Conservation (phyloP, 2,113 vertebrate genomes). For the Podilymbus podiceps region DNA sequence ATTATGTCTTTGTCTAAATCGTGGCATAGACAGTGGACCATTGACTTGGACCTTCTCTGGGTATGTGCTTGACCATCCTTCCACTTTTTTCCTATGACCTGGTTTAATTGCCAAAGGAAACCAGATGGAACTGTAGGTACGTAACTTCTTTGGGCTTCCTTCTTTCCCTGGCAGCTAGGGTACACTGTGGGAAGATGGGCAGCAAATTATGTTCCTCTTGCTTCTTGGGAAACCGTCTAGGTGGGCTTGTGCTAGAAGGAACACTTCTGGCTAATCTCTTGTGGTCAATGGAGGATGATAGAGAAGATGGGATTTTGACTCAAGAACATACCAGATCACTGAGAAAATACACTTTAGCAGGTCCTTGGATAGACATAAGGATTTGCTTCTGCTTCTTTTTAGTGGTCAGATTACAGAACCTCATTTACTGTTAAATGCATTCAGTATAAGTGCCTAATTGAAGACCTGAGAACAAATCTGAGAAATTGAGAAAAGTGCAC, state of each 20-base stretch:
- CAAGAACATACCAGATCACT: background rate
- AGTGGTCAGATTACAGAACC: background rate
- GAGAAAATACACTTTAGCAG: background rate
- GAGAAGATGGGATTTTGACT: background rate
- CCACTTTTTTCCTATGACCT: background rate
- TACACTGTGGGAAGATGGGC: background rate
- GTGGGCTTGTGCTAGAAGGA: background rate
- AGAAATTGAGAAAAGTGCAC: background rate
- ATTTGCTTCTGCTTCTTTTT: background rate
- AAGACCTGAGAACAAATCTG: background rate
- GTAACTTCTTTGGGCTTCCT: background rate
- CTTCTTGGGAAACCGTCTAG: background rate
- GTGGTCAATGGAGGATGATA: too few relatives aligned
- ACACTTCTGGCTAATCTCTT: background rate
- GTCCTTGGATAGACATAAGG: background rate
- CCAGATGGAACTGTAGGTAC: background rate
- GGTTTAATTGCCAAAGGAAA: background rate
- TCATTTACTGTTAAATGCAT: background rate
- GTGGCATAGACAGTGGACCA: background rate
- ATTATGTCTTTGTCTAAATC: background rate
- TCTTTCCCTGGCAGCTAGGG: background rate
- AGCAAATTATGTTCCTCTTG: background rate
- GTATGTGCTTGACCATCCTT: background rate
- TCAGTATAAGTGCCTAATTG: background rate
- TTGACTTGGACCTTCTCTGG: background rate